A percentile compares a stretch with the other conserved stretches of the same genome.
phyloP scores from a whole-genome alignment of 1,140 invertebrate genomes.

The Sitobion miscanthi region DNA sequence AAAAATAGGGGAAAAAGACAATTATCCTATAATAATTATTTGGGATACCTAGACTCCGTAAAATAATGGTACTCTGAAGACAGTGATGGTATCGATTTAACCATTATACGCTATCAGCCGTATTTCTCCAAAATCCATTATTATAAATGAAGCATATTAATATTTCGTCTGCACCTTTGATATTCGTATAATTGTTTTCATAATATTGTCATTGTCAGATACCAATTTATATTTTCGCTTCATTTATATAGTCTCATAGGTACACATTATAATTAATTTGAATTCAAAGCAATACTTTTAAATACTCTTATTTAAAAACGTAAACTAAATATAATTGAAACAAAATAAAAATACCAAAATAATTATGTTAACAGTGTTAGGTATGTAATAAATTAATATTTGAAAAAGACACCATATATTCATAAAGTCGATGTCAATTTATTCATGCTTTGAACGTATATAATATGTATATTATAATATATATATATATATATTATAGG shows the following conservation, averaged over 20 bases:
- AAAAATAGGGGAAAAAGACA: not conserved
- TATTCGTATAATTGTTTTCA: not conserved
- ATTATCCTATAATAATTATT: not conserved
- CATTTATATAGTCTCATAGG: no score
- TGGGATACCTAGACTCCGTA: not conserved
- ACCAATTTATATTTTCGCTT: not conserved
- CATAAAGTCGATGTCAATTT: not conserved
- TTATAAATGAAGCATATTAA: not conserved
- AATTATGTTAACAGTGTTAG: not conserved
- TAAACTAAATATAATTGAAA: not conserved
- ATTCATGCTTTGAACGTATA: not conserved
- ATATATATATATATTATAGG: not conserved
- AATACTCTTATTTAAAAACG: not conserved
- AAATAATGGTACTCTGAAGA: not conserved
- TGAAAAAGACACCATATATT: not conserved
- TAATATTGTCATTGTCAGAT: not conserved
- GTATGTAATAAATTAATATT: no score
- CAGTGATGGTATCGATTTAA: not conserved
- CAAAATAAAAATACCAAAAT: not conserved
- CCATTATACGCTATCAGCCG: not conserved
- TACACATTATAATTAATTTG: not conserved
- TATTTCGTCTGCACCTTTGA: not conserved
- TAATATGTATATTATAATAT: not conserved
- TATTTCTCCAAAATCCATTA: not conserved
- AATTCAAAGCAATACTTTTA: not conserved